These are phyloP conservation scores for Oscheius sp. DNA, from an alignment of 1,140 invertebrate genomes.

Conservation along the genomic window DNA sequence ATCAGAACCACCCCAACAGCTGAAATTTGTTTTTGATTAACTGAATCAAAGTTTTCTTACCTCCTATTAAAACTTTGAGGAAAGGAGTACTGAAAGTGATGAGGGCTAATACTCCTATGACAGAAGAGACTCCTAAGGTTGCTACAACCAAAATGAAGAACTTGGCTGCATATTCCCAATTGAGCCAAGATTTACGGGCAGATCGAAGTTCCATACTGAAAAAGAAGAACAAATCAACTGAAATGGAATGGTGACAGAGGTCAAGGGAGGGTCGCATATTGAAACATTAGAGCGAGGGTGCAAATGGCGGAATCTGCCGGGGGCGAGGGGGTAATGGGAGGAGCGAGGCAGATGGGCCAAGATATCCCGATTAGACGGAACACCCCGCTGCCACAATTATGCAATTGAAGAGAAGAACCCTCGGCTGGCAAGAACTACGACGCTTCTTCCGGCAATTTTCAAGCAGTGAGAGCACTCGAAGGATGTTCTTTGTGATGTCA, in stretches of 20 bases:
- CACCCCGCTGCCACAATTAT: constrained; percentile 13
- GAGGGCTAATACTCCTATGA: background rate
- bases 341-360: constrained; percentile 8
- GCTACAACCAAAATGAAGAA: background rate
- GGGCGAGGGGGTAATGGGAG: background rate
- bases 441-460: no score
- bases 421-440: background rate
- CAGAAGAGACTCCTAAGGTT: background rate
- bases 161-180: background rate
- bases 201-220: background rate
- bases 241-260: background rate
- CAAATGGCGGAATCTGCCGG: constrained; percentile 1
- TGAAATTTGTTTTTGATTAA: background rate
- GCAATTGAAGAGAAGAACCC: constrained; percentile 6
- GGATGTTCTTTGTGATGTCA: no score
- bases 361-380: constrained; percentile 13
- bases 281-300: background rate
- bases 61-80: background rate
- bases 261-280: background rate
- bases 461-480: no score
- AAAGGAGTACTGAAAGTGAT: background rate
- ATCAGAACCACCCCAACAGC: background rate
- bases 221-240: no score
- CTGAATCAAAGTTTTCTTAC: background rate
- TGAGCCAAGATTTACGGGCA: background rate